These are phyloP conservation scores for Propithecus perrieri DNA, from an alignment of 2,797 vertebrate genomes.

Conservation along the genomic window DNA sequence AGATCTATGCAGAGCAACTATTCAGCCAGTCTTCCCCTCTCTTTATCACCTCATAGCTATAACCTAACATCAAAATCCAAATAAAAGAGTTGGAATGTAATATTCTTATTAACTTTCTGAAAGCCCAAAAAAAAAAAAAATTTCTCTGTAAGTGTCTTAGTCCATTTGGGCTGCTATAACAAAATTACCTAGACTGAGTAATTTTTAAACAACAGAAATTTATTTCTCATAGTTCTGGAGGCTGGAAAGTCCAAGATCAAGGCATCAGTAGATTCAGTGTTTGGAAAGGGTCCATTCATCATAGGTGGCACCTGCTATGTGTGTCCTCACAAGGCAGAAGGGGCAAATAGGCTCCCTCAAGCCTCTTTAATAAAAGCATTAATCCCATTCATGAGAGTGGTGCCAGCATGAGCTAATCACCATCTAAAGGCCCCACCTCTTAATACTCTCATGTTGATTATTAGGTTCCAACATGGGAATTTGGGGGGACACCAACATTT, in stretches of 20 bases:
- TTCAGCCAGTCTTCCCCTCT: not conserved
- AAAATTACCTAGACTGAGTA: not conserved
- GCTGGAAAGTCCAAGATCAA: not conserved
- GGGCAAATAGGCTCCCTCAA: not conserved
- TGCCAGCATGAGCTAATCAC: not conserved
- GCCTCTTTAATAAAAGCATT: not conserved
- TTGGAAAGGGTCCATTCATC: not conserved
- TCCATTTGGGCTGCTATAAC: constrained; percentile 1
- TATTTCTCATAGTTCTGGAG: not conserved
- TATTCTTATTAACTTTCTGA: not conserved
- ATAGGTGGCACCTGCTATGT: not conserved
- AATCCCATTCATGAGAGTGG: not conserved
- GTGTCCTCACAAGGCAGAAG: not conserved
- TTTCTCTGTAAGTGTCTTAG: not conserved
- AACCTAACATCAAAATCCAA: not conserved
- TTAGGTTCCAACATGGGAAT: not conserved
- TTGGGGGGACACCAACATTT: not conserved
- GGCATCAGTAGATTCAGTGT: not conserved
- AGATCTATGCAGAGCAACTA: not conserved
- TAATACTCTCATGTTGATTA: not conserved
- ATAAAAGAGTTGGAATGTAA: not conserved
- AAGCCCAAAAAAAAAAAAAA: not conserved
- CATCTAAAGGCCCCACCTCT: not conserved
- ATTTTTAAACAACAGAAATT: not conserved
- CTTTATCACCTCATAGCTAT: not conserved